Percentiles rank a stretch among this genome's conserved stretches.
Evolutionary conservation across 2,888 invertebrate species (phyloP).

Genomic region (Cosmia pyralina): DNA sequence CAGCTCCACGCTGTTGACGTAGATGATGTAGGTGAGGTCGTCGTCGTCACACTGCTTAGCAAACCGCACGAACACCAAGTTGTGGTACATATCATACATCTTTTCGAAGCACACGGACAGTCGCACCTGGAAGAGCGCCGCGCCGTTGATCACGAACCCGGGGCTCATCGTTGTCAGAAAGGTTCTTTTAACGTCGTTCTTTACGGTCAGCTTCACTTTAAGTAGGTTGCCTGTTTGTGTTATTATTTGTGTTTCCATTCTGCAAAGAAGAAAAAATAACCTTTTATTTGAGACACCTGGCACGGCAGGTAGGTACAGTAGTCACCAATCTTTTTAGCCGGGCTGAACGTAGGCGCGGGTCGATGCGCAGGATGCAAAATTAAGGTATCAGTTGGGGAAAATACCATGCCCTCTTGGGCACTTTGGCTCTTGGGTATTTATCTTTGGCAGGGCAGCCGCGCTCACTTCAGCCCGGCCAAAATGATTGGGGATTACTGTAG

Average conservation of each 20-base stretch:
- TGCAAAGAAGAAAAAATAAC: conserved; percentile 44
- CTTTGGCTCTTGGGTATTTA: too few species aligned
- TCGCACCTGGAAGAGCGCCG: conserved; percentile 68
- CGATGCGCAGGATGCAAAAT: too few species aligned
- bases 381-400: too few species aligned
- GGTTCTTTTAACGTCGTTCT: conserved; percentile 61
- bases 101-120: conserved; percentile 52
- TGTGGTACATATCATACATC: conserved; percentile 63
- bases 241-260: conserved; percentile 69
- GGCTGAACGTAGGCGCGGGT: too few species aligned
- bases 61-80: conserved; percentile 71
- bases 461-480: too few species aligned
- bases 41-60: conserved; percentile 65
- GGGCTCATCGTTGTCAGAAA: conserved; percentile 65
- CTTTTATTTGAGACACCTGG: too few species aligned
- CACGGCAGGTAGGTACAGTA: too few species aligned
- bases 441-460: too few species aligned
- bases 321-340: too few species aligned
- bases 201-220: conserved; percentile 63
- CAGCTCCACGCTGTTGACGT: conserved; percentile 68
- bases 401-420: too few species aligned
- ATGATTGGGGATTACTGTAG: too few species aligned
- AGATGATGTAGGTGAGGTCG: conserved; percentile 69
- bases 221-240: conserved; percentile 69
- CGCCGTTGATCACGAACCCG: conserved; percentile 68